Evolutionary conservation across 2,888 invertebrate genomes (phyloP).

Genomic region (Ditylenchus weischeri): DNA sequence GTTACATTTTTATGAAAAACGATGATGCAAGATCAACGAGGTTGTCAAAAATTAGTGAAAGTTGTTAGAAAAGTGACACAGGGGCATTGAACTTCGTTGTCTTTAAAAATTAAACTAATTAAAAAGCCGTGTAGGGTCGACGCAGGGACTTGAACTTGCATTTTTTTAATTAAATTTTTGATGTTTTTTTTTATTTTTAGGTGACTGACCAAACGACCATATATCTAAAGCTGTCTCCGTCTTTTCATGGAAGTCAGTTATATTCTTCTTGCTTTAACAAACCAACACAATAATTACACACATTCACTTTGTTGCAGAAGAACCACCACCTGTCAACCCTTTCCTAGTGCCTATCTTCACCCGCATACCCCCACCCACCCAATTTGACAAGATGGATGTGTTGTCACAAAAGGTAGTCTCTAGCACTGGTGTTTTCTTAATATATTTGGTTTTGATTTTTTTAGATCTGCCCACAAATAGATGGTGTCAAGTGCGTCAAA

Average conservation of each 20-base stretch:
- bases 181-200: too few species aligned
- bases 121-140: too few species aligned
- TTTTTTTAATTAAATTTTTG: too few species aligned
- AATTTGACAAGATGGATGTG: slow-evolving; percentile 54
- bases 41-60: too few species aligned
- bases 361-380: slow-evolving; percentile 37
- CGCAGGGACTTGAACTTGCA: too few species aligned
- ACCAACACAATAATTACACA: too few species aligned
- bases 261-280: too few species aligned
- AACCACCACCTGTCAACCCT: slow-evolving; percentile 47
- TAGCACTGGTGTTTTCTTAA: slow-evolving; percentile 9
- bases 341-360: slow-evolving; percentile 54
- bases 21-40: too few species aligned
- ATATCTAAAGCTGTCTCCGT: slow-evolving; percentile 52
- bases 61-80: too few species aligned
- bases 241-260: slow-evolving; percentile 38
- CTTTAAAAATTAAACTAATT: too few species aligned
- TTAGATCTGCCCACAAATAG: slow-evolving; percentile 50
- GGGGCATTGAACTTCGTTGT: too few species aligned
- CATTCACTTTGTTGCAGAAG: slow-evolving; percentile 15
- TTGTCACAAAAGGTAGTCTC: slow-evolving; percentile 50
- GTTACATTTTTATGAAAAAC: too few species aligned
- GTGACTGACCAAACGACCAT: slow-evolving; percentile 44
- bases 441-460: slow-evolving; percentile 15
- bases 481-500: slow-evolving; percentile 50